Base-by-base conservation (phyloP, 2,888 invertebrate species). In the Cheilosia grossa region DNA sequence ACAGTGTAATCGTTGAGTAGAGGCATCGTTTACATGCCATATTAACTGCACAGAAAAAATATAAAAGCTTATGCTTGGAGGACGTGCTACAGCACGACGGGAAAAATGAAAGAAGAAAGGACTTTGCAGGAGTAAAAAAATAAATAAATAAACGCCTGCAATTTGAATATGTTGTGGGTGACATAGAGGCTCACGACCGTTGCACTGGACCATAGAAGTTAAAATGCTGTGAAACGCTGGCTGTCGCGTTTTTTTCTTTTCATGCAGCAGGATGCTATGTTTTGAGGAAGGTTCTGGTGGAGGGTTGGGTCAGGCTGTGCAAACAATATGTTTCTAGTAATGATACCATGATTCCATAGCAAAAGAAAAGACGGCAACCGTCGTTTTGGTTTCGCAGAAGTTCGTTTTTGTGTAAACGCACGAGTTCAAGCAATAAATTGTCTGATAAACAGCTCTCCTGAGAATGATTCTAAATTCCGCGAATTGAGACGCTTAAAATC, bases 11-110 rank as follows among this genome's bases (percentile, higher is more conserved):
- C 81, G 69, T 75, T 75, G 75, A 75, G 69, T 81, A 69, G 75
- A 75, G 75, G 81, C 75, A 81, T 74, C 81, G 81, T 81, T 81
- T 81, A 81, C 81, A 81, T 75, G 81, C 75, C 81, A 44, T 81
- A 81, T 81, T 81, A 81, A 81, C 81, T 81, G 75, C 21, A 80
- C 10, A 75, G 33, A 58, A 75, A 81, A 51, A 49, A 24, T 59
- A 24, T 19, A 58, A 69, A 75, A 56, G 24, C 67, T 21, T 54
- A 63, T 73, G 72, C 58, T 66, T n/a, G 40, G 24, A 21, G 54
- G 74, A 81, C 67, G 61, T 61, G 59, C 3, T 54, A 61, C 67
- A 19, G 40, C 33, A 19, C 27, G 5, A 49, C 13, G 7, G 21
- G 17, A 49, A 69, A 67, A 19, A 24, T 1, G 19, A 33, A 66